phyloP scores from a whole-genome alignment of 2,797 vertebrate genomes.

The Smutsia gigantea region DNA sequence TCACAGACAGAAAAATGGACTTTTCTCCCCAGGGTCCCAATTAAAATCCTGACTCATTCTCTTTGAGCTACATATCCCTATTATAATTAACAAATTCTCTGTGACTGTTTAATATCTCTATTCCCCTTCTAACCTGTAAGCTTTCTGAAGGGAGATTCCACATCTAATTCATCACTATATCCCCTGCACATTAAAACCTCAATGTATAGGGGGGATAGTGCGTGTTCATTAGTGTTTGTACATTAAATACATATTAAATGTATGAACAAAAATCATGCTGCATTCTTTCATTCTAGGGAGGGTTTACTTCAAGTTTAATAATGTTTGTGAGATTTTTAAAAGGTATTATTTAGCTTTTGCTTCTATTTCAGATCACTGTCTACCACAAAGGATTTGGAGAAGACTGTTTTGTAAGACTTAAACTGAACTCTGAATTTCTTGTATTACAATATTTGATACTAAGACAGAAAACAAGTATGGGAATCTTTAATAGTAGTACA shows the following conservation, averaged over 20 bases:
- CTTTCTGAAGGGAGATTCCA: neutral
- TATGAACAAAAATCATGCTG: neutral
- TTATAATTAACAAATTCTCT: constrained; percentile 45
- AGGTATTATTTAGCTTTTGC: neutral
- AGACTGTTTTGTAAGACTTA: constrained; percentile 32
- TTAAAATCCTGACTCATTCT: constrained; percentile 56
- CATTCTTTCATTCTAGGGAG: neutral
- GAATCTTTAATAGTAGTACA: neutral
- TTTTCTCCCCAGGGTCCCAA: constrained; percentile 51
- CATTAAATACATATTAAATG: neutral
- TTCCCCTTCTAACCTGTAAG: neutral
- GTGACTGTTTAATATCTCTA: neutral
- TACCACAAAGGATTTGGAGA: neutral
- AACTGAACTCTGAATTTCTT: constrained; percentile 42
- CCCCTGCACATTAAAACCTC: neutral
- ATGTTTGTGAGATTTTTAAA: neutral
- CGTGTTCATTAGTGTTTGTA: neutral
- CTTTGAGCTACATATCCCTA: neutral
- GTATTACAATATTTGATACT: neutral
- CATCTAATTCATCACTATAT: neutral
- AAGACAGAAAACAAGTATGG: neutral
- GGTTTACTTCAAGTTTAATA: neutral
- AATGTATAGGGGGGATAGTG: neutral
- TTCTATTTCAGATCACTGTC: constrained; percentile 3
- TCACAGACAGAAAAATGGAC: constrained; percentile 11